Percentiles rank a stretch among this genome's conserved stretches.
These are phyloP conservation scores for Agrochola litura DNA, from an alignment of 2,888 invertebrate species.

Conservation along the genomic window DNA sequence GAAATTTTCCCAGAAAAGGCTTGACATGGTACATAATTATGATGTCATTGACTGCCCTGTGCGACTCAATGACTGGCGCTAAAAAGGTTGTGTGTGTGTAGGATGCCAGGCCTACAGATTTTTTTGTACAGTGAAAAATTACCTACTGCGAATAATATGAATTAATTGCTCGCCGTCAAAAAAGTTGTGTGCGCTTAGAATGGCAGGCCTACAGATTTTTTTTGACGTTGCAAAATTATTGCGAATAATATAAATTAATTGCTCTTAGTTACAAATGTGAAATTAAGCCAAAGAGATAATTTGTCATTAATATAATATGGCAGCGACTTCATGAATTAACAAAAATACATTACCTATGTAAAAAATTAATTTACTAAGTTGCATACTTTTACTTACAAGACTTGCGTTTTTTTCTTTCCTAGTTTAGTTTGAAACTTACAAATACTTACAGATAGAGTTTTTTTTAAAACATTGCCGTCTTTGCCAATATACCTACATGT, in stretches of 20 bases:
- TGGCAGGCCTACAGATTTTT: not conserved
- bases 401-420: not conserved
- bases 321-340: not conserved
- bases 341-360: too few relatives aligned
- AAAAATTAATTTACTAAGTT: not conserved
- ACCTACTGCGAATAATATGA: too few relatives aligned
- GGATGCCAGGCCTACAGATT: not conserved
- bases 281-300: not conserved
- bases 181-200: conserved; percentile 23
- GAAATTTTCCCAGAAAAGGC: conserved; percentile 41
- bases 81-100: conserved; percentile 31
- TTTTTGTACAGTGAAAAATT: not conserved
- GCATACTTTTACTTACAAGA: not conserved
- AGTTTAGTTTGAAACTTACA: not conserved
- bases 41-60: conserved; percentile 48
- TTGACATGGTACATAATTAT: conserved; percentile 38
- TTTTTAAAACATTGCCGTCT: not conserved
- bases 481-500: not conserved
- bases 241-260: not conserved
- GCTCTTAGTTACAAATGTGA: not conserved
- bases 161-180: not conserved
- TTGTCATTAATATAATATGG: not conserved
- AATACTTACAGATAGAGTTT: not conserved
- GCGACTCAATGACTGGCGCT: conserved; percentile 18
- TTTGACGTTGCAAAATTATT: not conserved